A percentile compares a stretch with the other conserved stretches of the same genome.
Evolutionary conservation across 2,113 vertebrate genomes (phyloP).

Genomic region (Probosciger aterrimus): DNA sequence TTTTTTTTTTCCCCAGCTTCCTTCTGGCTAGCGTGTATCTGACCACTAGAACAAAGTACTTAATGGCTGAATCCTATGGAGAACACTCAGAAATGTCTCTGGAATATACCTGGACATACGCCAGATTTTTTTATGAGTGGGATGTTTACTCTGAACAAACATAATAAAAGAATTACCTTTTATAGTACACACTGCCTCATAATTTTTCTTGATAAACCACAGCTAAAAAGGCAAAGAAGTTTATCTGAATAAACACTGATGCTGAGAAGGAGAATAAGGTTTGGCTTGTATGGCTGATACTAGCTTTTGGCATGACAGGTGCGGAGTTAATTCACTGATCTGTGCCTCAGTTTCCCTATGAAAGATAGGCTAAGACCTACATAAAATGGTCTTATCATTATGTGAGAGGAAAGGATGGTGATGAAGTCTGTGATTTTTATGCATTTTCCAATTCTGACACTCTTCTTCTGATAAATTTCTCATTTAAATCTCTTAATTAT

Average conservation of each 20-base stretch:
- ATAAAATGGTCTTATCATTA: not conserved
- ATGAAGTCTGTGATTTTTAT: not conserved
- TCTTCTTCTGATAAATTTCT: not conserved
- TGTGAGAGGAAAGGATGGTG: not conserved
- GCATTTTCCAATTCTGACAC: not conserved
- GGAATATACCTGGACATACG: not conserved
- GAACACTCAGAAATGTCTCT: not conserved
- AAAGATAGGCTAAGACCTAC: not conserved
- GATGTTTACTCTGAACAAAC: not conserved
- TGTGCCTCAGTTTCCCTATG: not conserved
- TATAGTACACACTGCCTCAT: not conserved
- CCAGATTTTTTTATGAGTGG: not conserved
- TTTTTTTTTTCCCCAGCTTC: not conserved
- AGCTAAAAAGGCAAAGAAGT: not conserved
- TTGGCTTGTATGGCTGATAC: not conserved
- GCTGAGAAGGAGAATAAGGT: not conserved
- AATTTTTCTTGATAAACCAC: not conserved
- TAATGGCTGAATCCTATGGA: not conserved
- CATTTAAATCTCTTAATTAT: not conserved
- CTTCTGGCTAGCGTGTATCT: accelerated
- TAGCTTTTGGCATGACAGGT: not conserved
- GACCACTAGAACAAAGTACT: not conserved
- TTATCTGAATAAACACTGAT: not conserved
- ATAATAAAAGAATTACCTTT: not conserved
- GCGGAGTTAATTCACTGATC: not conserved